Percentiles rank a stretch among this genome's conserved stretches.
These are phyloP conservation scores for Porites lobata DNA, from an alignment of 92 coral and sea anemone genomes.

Conservation along the genomic window DNA sequence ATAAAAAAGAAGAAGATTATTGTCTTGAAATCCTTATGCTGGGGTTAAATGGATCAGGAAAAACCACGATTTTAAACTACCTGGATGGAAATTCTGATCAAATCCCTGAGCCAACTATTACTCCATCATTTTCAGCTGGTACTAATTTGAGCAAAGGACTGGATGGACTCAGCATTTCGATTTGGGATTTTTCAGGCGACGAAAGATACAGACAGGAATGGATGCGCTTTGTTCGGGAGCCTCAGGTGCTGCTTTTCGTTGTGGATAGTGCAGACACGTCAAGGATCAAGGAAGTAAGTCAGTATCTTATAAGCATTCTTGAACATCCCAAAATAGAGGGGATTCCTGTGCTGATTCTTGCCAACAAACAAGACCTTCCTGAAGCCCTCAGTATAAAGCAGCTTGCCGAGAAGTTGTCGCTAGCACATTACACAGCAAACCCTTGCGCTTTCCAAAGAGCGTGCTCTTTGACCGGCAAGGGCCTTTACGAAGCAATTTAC, in stretches of 20 bases:
- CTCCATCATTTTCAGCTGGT: not conserved
- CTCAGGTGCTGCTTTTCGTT: conserved; percentile 39
- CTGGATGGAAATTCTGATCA: not conserved
- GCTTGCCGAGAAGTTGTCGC: conserved; percentile 34
- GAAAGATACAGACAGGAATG: not conserved
- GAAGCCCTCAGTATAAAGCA: conserved; percentile 26
- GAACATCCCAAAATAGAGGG: conserved; percentile 17
- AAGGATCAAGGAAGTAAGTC: conserved; percentile 41
- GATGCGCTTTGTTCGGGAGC: conserved; percentile 9
- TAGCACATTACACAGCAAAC: not conserved
- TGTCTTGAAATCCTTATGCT: not conserved
- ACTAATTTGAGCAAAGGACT: not conserved
- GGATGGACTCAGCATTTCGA: not conserved
- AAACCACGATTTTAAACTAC: not conserved
- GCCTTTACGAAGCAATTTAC: conserved; percentile 32
- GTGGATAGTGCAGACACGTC: conserved; percentile 46
- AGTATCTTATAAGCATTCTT: conserved; percentile 20
- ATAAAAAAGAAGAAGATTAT: not conserved
- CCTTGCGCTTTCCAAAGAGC: conserved; percentile 49
- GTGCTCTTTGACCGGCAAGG: conserved; percentile 38
- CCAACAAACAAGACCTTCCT: conserved; percentile 60
- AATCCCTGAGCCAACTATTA: not conserved
- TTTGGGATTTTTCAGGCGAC: not conserved
- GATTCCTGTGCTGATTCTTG: conserved; percentile 49
- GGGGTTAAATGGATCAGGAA: not conserved